Conservation (phyloP, 2,113 vertebrate genomes). For the Phrynosoma blainvillii region DNA sequence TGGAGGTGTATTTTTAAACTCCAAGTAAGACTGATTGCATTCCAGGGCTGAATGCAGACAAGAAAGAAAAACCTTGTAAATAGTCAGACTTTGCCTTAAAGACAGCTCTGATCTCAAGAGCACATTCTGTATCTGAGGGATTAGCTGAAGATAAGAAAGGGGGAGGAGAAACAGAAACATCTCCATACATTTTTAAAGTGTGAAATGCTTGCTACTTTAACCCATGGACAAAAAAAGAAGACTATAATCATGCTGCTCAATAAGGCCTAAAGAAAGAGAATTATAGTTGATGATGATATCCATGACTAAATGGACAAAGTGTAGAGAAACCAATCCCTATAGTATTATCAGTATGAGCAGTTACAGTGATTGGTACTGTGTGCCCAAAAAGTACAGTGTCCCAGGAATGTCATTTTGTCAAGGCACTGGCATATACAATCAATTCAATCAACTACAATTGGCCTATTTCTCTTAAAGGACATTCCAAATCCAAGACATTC, state of each 20-base stretch:
- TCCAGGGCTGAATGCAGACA: background rate
- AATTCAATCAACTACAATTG: slow-evolving; percentile 62
- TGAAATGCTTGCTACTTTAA: slow-evolving; percentile 51
- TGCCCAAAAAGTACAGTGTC: slow-evolving; percentile 43
- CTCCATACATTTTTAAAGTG: slow-evolving; percentile 16
- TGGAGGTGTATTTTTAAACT: background rate
- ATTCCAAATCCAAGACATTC: slow-evolving; percentile 43
- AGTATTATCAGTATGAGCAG: slow-evolving; percentile 44
- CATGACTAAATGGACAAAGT: slow-evolving; percentile 58
- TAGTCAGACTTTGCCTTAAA: slow-evolving; percentile 36
- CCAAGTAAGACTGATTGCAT: background rate
- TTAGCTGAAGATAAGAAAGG: slow-evolving; percentile 43
- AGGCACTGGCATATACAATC: slow-evolving; percentile 63
- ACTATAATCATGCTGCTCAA: slow-evolving; percentile 59
- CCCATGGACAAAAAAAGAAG: slow-evolving; percentile 27
- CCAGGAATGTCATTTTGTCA: slow-evolving; percentile 55
- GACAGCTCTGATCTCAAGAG: slow-evolving; percentile 39
- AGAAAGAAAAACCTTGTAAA: background rate
- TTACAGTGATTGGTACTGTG: slow-evolving; percentile 46
- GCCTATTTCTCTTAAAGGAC: slow-evolving; percentile 57
- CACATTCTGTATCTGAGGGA: slow-evolving; percentile 43
- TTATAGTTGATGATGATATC: slow-evolving; percentile 63
- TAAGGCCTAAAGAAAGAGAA: slow-evolving; percentile 53
- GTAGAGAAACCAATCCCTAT: slow-evolving; percentile 58
- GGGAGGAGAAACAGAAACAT: slow-evolving; percentile 55